These are phyloP conservation scores for Allacma fusca DNA, from an alignment of 2,888 invertebrate genomes.

Conservation along the genomic window DNA sequence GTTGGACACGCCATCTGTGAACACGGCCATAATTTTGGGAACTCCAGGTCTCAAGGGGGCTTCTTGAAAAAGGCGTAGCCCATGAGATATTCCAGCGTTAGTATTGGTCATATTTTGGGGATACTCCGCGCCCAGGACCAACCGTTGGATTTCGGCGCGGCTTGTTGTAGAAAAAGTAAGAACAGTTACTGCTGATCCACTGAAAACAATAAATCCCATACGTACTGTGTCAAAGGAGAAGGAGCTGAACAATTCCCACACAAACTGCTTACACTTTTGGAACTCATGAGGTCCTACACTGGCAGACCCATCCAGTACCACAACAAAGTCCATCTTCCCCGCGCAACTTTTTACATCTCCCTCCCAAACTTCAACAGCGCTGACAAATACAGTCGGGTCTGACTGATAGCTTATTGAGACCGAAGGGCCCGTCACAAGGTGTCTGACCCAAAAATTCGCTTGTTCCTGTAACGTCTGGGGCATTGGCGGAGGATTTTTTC, in stretches of 20 bases:
- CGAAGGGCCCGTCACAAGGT: not conserved
- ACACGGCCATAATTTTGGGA: conserved; percentile 28
- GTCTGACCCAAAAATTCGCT: too few species aligned
- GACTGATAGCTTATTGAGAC: too few species aligned
- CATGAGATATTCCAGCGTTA: not conserved
- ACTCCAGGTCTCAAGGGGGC: conserved; percentile 5
- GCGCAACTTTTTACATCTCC: conserved; percentile 35
- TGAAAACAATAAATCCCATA: conserved; percentile 47
- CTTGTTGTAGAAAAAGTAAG: not conserved
- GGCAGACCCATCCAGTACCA: conserved; percentile 53
- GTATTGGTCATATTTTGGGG: not conserved
- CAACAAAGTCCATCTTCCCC: conserved; percentile 49
- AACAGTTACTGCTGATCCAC: not conserved
- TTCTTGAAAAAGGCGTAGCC: not conserved
- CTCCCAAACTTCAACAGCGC: not conserved
- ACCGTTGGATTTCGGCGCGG: not conserved
- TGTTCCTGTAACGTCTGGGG: conserved; percentile 32
- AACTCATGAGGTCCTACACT: conserved; percentile 45
- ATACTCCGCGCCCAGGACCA: conserved; percentile 6
- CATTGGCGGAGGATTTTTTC: conserved; percentile 6
- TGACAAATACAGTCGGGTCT: not conserved
- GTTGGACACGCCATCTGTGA: conserved; percentile 29
- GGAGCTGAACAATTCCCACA: conserved; percentile 40
- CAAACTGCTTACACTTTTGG: conserved; percentile 41
- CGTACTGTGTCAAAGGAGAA: conserved; percentile 36